Percentiles rank a stretch among this genome's conserved stretches.
Evolutionary conservation across 2,888 invertebrate species (phyloP).

Genomic region (Cryptus armator): DNA sequence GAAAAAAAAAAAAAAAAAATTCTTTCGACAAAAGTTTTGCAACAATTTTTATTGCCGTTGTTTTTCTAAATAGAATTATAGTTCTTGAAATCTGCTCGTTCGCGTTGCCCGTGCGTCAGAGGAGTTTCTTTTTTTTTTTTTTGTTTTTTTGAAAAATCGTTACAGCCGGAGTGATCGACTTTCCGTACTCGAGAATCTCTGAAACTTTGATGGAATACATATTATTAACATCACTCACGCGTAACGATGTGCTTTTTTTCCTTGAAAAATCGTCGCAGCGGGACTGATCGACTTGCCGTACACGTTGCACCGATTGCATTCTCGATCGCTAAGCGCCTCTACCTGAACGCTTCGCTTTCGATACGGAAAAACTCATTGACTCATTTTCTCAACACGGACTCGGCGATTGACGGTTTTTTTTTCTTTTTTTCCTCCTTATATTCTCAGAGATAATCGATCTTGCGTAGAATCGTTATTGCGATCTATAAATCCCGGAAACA

Average conservation of each 20-base stretch:
- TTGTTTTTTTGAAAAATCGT: constrained; percentile 76
- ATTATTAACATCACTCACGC: background rate
- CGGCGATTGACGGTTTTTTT: constrained; percentile 29
- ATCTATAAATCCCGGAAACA: constrained; percentile 12
- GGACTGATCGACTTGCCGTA: constrained; percentile 73
- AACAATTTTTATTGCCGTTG: constrained; percentile 62
- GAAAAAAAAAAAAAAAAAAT: background rate
- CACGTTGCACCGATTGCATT: constrained; percentile 76
- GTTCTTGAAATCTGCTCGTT: constrained; percentile 68
- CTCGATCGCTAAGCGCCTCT: constrained; percentile 63
- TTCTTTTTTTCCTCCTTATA: constrained; percentile 14
- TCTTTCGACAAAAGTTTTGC: background rate
- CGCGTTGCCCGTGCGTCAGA: constrained; percentile 45
- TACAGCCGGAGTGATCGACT: constrained; percentile 73
- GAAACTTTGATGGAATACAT: background rate
- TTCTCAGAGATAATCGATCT: constrained; percentile 32
- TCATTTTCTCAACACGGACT: constrained; percentile 24
- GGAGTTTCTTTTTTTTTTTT: constrained; percentile 43
- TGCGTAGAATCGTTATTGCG: background rate
- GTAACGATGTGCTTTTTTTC: constrained; percentile 63
- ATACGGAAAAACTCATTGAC: constrained; percentile 58
- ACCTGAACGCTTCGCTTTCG: background rate
- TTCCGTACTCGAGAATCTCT: constrained; percentile 58
- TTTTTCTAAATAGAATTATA: background rate
- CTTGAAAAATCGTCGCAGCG: constrained; percentile 76